A percentile compares a stretch with the other conserved stretches of the same genome.
phyloP scores from a whole-genome alignment of 92 coral and sea anemone genomes.

The Epizoanthus scotinus region DNA sequence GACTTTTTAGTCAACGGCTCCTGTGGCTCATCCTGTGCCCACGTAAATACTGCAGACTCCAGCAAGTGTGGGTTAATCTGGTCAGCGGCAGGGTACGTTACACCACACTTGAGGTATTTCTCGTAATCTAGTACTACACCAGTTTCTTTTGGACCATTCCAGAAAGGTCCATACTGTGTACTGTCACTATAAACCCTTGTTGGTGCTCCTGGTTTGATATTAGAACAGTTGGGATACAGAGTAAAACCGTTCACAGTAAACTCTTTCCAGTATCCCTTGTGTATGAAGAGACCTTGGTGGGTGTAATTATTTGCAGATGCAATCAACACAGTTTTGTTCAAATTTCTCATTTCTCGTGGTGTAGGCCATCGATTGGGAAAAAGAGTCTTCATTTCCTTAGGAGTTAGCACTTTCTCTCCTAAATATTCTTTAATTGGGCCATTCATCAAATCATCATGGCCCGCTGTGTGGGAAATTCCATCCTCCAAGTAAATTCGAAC shows the following conservation, averaged over 20 bases:
- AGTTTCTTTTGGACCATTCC: slow-evolving; percentile 81
- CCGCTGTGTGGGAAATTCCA: slow-evolving; percentile 69
- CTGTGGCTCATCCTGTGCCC: slow-evolving; percentile 79
- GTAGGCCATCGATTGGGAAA: slow-evolving; percentile 85
- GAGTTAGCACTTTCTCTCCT: slow-evolving; percentile 79
- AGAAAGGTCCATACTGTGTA: slow-evolving; percentile 79
- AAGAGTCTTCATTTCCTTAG: slow-evolving; percentile 55
- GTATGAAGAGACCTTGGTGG: slow-evolving; percentile 71
- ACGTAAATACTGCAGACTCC: slow-evolving; percentile 76
- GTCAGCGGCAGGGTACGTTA: slow-evolving; percentile 78
- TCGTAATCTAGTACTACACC: slow-evolving; percentile 71
- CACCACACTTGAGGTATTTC: slow-evolving; percentile 74
- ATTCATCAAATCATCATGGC: slow-evolving; percentile 75
- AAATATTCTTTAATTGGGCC: slow-evolving; percentile 72
- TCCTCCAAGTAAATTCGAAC: slow-evolving; percentile 88
- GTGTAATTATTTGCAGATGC: slow-evolving; percentile 55
- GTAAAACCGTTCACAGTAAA: slow-evolving; percentile 57
- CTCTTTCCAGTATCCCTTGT: slow-evolving; percentile 68
- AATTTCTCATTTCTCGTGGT: slow-evolving; percentile 53
- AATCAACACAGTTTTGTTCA: slow-evolving; percentile 70
- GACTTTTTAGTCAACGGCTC: slow-evolving; percentile 51
- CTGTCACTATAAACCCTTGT: slow-evolving; percentile 82
- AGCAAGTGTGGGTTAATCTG: slow-evolving; percentile 82
- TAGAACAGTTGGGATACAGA: slow-evolving; percentile 59
- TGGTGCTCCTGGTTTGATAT: slow-evolving; percentile 40